A percentile compares a stretch with the other conserved stretches of the same genome.
Conservation (phyloP, 1,140 invertebrate genomes). For the Penaeus japonicus region DNA sequence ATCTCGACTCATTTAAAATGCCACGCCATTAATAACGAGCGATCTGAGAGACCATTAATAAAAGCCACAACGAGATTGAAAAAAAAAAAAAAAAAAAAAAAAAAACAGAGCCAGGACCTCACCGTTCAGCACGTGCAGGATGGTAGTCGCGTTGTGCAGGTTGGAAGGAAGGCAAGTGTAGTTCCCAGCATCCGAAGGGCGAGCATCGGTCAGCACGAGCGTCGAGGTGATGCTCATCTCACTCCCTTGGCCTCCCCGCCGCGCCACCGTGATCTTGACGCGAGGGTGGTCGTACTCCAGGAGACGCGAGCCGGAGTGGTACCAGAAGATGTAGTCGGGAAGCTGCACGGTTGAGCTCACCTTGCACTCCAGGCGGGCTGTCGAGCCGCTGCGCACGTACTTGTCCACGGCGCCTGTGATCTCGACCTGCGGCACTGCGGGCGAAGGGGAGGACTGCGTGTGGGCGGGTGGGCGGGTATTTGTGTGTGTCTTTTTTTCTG, state of each 20-base stretch:
- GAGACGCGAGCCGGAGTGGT: constrained; percentile 38
- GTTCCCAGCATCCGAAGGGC: constrained; percentile 61
- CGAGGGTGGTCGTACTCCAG: constrained; percentile 56
- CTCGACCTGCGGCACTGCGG: constrained; percentile 60
- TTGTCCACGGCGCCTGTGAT: constrained; percentile 59
- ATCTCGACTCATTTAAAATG: too few species aligned
- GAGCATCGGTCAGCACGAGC: constrained; percentile 60
- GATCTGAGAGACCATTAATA: too few species aligned
- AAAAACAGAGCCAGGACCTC: constrained; percentile 8
- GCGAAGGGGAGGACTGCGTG: too few species aligned
- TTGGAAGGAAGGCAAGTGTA: constrained; percentile 63
- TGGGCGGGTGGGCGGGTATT: too few species aligned
- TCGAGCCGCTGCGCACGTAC: constrained; percentile 61
- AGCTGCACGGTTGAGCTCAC: constrained; percentile 60
- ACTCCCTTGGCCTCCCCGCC: constrained; percentile 40
- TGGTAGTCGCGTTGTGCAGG: constrained; percentile 61
- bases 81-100: too few species aligned
- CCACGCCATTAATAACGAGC: too few species aligned
- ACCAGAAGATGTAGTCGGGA: constrained; percentile 62
- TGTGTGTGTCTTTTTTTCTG: too few species aligned
- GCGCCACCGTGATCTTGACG: constrained; percentile 61
- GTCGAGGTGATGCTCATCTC: constrained; percentile 44
- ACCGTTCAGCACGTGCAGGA: constrained; percentile 62
- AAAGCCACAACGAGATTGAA: too few species aligned
- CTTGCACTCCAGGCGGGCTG: constrained; percentile 60